Conservation (phyloP, 2,888 invertebrate species). For the Xylota sylvarum region DNA sequence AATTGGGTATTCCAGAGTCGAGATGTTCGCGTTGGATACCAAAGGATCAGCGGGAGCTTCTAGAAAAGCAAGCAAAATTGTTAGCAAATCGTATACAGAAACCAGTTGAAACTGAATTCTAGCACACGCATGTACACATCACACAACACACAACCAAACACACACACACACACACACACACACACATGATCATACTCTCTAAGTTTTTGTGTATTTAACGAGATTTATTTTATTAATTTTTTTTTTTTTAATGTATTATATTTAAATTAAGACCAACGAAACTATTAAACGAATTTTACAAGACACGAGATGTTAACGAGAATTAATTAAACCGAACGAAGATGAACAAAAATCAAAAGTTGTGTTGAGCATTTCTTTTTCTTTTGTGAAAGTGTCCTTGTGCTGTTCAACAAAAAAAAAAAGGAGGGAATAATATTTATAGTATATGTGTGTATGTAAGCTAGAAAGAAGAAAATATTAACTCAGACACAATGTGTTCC, state of each 20-base stretch:
- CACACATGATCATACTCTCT: no score
- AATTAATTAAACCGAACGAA: conserved; percentile 55
- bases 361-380: conserved; percentile 44
- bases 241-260: conserved; percentile 52
- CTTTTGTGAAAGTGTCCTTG: conserved; percentile 35
- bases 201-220: conserved; percentile 54
- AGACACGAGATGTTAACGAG: conserved; percentile 32
- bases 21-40: conserved; percentile 84
- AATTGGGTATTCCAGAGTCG: conserved; percentile 83
- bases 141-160: conserved; percentile 12
- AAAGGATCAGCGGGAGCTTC: conserved; percentile 84
- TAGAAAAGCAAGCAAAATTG: conserved; percentile 83
- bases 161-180: conserved; percentile 8
- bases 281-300: conserved; percentile 29
- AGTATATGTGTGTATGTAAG: neutral
- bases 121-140: conserved; percentile 67
- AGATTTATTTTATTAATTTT: conserved; percentile 35
- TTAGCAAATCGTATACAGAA: conserved; percentile 81
- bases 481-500: neutral
- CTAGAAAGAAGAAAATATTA: neutral
- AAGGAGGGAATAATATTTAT: neutral
- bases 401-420: conserved; percentile 1
- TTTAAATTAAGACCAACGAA: conserved; percentile 54
- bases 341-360: conserved; percentile 28
- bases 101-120: conserved; percentile 84